Percentiles rank a stretch among this genome's conserved stretches.
phyloP scores from a whole-genome alignment of 2,113 vertebrate genomes.

The Anhinga rufa region DNA sequence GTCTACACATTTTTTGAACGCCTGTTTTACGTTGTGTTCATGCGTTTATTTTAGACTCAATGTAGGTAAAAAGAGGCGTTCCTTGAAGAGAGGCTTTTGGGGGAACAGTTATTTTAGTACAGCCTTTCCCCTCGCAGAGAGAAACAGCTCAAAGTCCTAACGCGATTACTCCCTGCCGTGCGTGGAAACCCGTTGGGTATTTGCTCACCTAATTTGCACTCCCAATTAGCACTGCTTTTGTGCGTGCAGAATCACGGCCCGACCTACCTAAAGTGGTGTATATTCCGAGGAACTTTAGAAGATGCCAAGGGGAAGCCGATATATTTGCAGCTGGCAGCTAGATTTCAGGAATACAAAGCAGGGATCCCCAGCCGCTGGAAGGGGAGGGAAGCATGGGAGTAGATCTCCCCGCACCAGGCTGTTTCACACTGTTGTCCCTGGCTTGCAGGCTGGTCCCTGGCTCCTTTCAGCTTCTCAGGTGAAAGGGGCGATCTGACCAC shows the following conservation, averaged over 20 bases:
- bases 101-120: background rate
- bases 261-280: background rate
- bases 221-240: background rate
- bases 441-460: background rate
- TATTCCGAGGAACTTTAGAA: background rate
- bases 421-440: background rate
- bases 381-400: background rate
- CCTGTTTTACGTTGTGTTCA: background rate
- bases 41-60: background rate
- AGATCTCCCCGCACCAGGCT: background rate
- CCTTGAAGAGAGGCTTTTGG: background rate
- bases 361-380: background rate
- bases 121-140: background rate
- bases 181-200: background rate
- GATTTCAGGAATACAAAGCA: background rate
- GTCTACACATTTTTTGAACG: too few relatives aligned
- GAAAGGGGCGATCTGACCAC: background rate
- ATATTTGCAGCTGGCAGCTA: background rate
- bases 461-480: background rate
- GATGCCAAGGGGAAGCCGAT: background rate
- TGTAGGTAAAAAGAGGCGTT: slow-evolving; percentile 20
- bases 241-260: background rate
- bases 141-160: background rate
- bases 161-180: background rate
- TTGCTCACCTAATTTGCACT: background rate